Conservation (phyloP, 2,888 invertebrate genomes). For the Leptinotarsa peninsularis region DNA sequence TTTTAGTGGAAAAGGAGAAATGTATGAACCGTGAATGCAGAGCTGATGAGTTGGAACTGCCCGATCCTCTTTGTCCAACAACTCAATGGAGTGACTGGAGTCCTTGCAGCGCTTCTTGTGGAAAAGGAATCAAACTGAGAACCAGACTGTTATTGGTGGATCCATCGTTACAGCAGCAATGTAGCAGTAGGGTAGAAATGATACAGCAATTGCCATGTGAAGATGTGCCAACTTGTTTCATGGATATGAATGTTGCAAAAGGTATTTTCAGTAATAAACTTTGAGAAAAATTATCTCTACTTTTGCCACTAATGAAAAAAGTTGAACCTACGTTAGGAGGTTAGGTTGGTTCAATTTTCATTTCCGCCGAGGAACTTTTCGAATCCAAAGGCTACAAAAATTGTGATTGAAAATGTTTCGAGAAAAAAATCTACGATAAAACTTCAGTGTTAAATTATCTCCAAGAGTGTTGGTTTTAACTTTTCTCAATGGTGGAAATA, state of each 20-base stretch:
- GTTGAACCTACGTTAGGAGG: too few relatives aligned
- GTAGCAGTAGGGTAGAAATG: constrained; percentile 77
- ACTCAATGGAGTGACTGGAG: constrained; percentile 94
- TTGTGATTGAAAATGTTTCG: too few relatives aligned
- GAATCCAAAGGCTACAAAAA: too few relatives aligned
- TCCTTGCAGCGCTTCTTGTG: constrained; percentile 90
- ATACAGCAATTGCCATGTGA: constrained; percentile 81
- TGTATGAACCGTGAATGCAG: constrained; percentile 76
- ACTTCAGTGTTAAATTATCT: too few relatives aligned
- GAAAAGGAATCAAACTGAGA: constrained; percentile 80
- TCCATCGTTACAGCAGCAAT: constrained; percentile 74
- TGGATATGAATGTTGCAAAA: constrained; percentile 82
- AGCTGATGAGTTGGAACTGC: constrained; percentile 66
- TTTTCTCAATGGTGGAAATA: too few relatives aligned
- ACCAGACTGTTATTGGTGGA: constrained; percentile 79
- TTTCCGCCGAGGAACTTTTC: too few relatives aligned
- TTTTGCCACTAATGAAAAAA: too few relatives aligned
- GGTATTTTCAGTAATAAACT: constrained; percentile 65
- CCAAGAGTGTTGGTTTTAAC: too few relatives aligned
- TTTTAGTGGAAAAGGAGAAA: constrained; percentile 80
- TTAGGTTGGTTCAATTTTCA: too few relatives aligned
- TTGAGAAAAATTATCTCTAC: background rate
- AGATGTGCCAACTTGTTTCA: constrained; percentile 75
- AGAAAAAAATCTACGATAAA: too few relatives aligned
- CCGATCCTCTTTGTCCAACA: constrained; percentile 80